Percentiles rank a stretch among this genome's conserved stretches.
These are phyloP conservation scores for Leptinotarsa undecemlineata DNA, from an alignment of 1,140 invertebrate species.

Conservation along the genomic window DNA sequence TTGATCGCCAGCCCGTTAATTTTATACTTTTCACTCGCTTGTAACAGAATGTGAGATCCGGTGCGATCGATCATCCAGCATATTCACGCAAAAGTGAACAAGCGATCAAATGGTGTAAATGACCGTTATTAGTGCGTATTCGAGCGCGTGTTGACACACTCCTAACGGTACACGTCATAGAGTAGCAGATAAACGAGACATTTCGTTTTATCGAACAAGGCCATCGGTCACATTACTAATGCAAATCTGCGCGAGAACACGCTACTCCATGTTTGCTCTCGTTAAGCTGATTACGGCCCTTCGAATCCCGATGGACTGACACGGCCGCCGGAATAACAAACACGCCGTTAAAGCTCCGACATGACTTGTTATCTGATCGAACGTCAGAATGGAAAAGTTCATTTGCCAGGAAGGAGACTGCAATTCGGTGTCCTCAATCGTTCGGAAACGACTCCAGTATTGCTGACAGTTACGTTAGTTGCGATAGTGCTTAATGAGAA, in stretches of 20 bases:
- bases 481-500: no score
- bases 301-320: neutral
- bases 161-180: slow-evolving; percentile 33
- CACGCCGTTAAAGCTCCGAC: neutral
- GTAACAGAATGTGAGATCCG: neutral
- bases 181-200: slow-evolving; percentile 29
- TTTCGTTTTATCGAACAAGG: slow-evolving; percentile 43
- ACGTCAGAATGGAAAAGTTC: neutral
- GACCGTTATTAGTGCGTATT: neutral
- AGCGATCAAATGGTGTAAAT: neutral
- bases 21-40: neutral
- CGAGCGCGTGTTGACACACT: slow-evolving; percentile 33
- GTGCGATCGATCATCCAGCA: neutral
- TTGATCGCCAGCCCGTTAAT: no score
- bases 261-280: slow-evolving; percentile 40
- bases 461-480: neutral
- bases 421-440: neutral
- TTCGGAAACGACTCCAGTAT: neutral
- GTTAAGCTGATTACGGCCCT: slow-evolving; percentile 42
- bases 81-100: neutral
- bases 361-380: neutral
- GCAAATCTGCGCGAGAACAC: slow-evolving; percentile 44
- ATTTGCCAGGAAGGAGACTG: neutral
- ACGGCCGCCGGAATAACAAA: neutral
- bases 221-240: slow-evolving; percentile 46